Evolutionary conservation across 2,888 invertebrate genomes (phyloP), one percentile per base, ranked within the genome.

Genomic region (Boloria euphrosyne): DNA sequence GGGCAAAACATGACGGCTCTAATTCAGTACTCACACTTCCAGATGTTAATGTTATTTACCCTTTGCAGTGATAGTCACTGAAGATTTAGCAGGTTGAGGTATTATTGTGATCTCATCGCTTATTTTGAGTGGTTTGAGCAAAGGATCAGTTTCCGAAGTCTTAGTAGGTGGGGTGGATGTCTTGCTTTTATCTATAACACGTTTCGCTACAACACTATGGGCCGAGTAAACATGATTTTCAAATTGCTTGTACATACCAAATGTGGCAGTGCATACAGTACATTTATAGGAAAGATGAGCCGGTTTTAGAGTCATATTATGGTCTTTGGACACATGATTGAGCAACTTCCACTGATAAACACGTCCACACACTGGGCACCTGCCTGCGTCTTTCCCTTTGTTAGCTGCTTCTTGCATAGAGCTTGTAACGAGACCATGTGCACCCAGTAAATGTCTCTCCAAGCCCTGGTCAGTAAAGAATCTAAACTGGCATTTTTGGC

Each of bases 381-480:
- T 94, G 46, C 98, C 98, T 51, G 97, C 96, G 89, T 98, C 98
- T 85, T 97, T 97, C 76, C 98, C 97, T 85, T 96, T 97, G 84
- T 98, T 98, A 54, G 98, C 98, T 66, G 98, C 97, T 87, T 97
- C 97, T 84, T 98, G 97, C 97, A 98, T 97, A 78, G 98, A 98
- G 74, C 97, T 97, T 62, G 98, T 98, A 58, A 98, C 98, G 75
- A 98, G 94, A 55, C 98, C 98, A 85, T 98, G 98, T 53, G 97
- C 97, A 74, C 98, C 98, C 71, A 98, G 93, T 81, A 98, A 93
- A 93, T 99, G 99, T 80, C 99, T 94, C 86, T 98, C 98, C 68
- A 99, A 92, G 47, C 99, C 99, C 89, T 98, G 96, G 90, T 98
- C 98, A 58, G 98, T 98, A 92, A 99, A 99, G 93, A 99, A 99